Evolutionary conservation across 2,888 invertebrate genomes (phyloP).

Genomic region (Ametastegia equiseti): DNA sequence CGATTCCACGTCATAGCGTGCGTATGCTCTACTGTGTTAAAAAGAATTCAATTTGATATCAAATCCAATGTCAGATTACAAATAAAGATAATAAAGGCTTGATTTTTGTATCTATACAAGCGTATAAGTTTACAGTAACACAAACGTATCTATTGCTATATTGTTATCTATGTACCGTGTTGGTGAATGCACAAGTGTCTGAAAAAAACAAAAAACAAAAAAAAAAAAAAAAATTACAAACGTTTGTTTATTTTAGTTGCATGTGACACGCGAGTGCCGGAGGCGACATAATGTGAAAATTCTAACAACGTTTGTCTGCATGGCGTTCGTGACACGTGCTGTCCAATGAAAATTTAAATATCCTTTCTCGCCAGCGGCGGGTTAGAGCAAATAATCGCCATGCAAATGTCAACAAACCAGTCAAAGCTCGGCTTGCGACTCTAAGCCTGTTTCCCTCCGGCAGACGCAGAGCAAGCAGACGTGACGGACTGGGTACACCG

Average conservation of each 20-base stretch:
- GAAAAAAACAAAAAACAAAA: background rate
- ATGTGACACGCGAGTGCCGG: slow-evolving; percentile 26
- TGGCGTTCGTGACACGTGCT: slow-evolving; percentile 29
- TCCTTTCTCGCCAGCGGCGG: background rate
- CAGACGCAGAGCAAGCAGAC: slow-evolving; percentile 20
- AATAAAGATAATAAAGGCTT: background rate
- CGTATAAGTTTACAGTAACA: background rate
- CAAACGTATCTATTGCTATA: background rate
- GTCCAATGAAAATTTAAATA: slow-evolving; percentile 39
- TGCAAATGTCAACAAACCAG: slow-evolving; percentile 31
- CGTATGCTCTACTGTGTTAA: background rate
- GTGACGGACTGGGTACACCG: slow-evolving; percentile 27
- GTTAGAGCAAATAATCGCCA: slow-evolving; percentile 37
- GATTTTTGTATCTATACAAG: background rate
- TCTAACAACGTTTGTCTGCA: slow-evolving; percentile 36
- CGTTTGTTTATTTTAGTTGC: slow-evolving; percentile 6
- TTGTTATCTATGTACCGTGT: background rate
- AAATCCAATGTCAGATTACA: background rate
- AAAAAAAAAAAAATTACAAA: no score
- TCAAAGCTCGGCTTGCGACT: slow-evolving; percentile 13
- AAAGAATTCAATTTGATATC: background rate
- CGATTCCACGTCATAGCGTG: background rate
- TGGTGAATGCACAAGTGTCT: background rate
- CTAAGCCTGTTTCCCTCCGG: slow-evolving; percentile 22
- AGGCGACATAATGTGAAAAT: slow-evolving; percentile 36